Evolutionary conservation across 2,797 vertebrate species (phyloP), one percentile per base, ranked within the genome.

Genomic region (Sparus aurata): DNA sequence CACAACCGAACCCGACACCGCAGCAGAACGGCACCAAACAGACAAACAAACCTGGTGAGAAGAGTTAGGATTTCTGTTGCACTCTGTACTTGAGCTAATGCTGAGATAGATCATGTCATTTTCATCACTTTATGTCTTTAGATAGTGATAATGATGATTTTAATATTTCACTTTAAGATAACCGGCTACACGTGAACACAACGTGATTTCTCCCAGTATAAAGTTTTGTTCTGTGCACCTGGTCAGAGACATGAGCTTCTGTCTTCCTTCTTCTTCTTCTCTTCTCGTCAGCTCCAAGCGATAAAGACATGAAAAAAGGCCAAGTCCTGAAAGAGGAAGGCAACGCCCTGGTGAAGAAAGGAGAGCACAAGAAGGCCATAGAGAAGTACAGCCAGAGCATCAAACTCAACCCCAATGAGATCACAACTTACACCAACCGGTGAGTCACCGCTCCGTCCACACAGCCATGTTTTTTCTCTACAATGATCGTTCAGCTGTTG

Each of bases 381-480:
- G 97, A 98, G 80, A 99, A 98, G 84, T 98, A 98, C 95, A 97
- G 84, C 18, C 96, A 97, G 90, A 98, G 97, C 84, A 93, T 98
- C 69, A 93, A 95, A 71, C 94, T 93, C 69, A 95, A 96, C 90
- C 92, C 90, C 55, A 74, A 89, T 22, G 97, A 99, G 78, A 91
- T 95, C 46, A 92, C 97, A 0, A 97, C 96, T 3, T 98, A 95
- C 86, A 98, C 97, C 90, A 98, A 99, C 95, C 95, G 98, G 98
- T 98, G 93, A 18, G 85, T 43, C 25, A 0, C 0, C 1, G 1
- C 18, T 1, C 1, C 23, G 7, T 4, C 2, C 16, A 18, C 0
- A 18, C 27, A 13, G 4, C 1, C 12, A 7, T 2, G 2, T 1
- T 38, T 1, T 59, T 23, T 1, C 55, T 25, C 1, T 15, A 8